phyloP scores from a whole-genome alignment of 1,140 invertebrate genomes.

The Homarus americanus region DNA sequence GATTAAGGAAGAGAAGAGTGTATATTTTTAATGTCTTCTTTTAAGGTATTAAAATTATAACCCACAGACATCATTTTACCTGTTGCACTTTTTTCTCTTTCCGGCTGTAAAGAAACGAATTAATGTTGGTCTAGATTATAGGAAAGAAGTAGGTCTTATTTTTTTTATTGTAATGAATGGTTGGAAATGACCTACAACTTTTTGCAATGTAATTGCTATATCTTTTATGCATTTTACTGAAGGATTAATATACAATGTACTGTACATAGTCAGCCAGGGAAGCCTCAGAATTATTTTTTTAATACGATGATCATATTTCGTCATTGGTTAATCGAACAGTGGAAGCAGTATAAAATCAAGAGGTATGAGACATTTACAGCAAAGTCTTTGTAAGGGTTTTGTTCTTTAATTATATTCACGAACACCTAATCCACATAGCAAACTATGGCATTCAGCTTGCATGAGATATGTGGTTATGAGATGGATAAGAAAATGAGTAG shows the following conservation, averaged over 20 bases:
- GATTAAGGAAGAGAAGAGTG: not conserved
- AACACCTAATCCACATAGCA: not conserved
- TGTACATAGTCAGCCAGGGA: too few species aligned
- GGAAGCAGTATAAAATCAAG: not conserved
- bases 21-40: constrained; percentile 32
- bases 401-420: not conserved
- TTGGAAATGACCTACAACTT: not conserved
- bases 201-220: too few species aligned
- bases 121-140: too few species aligned
- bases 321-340: not conserved
- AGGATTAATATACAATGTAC: too few species aligned
- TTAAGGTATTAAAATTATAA: not conserved
- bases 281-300: not conserved
- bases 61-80: not conserved
- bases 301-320: not conserved
- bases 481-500: not conserved
- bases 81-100: not conserved
- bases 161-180: not conserved
- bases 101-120: too few species aligned
- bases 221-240: too few species aligned
- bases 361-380: not conserved
- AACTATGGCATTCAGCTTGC: not conserved
- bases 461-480: not conserved
- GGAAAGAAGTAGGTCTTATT: not conserved
- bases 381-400: not conserved